Base-by-base conservation (phyloP, 2,797 vertebrate genomes). In the Chelon auratus region DNA sequence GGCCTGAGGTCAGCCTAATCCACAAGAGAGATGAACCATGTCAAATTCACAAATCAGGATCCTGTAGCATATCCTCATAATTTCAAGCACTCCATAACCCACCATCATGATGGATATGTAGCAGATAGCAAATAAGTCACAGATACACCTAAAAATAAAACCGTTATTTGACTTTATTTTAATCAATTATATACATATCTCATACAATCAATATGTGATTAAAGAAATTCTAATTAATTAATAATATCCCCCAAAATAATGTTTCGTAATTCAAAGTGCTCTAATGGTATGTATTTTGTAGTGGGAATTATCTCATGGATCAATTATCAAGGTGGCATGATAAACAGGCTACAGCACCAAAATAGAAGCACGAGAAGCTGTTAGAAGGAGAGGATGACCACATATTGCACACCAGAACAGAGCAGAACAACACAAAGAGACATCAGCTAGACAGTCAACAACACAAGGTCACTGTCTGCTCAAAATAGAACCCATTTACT, bases 1-100 rank as follows among this genome's bases (percentile, higher is more conserved):
- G 77, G 87, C 84, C 91, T 88, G 82, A 87, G 82, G 89, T 92
- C 90, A 87, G 63, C 78, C 68, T 87, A 87, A 91, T 93, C 82
- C 85, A 77, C 85, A 65, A 60, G 75, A 68, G 72, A 89, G 87
- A 89, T 89, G 83, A 86, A 89, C 86, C 81, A 71, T 83, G 87
- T 90, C 83, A 78, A 86, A 88, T 81, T 89, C 72, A 81, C 74
- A 84, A 87, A 89, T 89, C 81, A 79, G 75, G 62, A 78, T 78
- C 42, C 56, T 71, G 72, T 72, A 58, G 68, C 58, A 47, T 65
- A 62, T 62, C 72, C 63, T 72, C 72, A 80, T 84, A 59, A 78
- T 22, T 70, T 68, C 54, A 74, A 63, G 37, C 72, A 22, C 55
- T 65, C 43, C 30, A 43, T n/a, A n/a, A n/a, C n/a, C 39, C 60